Percentiles rank a stretch among this genome's conserved stretches.
Conservation (phyloP, 2,797 vertebrate genomes). For the Microcaecilia unicolor region DNA sequence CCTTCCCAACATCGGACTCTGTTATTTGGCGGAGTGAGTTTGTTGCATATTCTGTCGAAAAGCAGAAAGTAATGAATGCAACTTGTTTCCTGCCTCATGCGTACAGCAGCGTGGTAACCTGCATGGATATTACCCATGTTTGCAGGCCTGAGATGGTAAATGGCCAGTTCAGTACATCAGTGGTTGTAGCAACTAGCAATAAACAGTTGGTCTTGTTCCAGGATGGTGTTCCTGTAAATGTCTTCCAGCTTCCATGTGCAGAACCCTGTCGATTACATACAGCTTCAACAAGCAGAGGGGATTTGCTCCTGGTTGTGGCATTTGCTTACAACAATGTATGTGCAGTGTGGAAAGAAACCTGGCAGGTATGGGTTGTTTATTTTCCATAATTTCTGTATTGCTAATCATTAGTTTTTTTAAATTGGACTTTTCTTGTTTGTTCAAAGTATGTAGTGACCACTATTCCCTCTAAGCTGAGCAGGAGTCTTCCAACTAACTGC, state of each 20-base stretch:
- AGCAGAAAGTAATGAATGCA: slow-evolving; percentile 44
- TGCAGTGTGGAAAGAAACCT: slow-evolving; percentile 67
- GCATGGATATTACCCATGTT: slow-evolving; percentile 52
- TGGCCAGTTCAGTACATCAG: slow-evolving; percentile 40
- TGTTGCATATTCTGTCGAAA: slow-evolving; percentile 53
- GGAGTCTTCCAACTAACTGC: too few species aligned
- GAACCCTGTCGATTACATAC: slow-evolving; percentile 56
- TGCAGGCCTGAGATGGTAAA: slow-evolving; percentile 37
- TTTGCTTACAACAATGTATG: slow-evolving; percentile 65
- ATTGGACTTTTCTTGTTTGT: too few species aligned
- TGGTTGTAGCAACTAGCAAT: slow-evolving; percentile 60
- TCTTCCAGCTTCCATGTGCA: slow-evolving; percentile 72
- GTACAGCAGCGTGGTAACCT: slow-evolving; percentile 64
- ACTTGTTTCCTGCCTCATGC: slow-evolving; percentile 64
- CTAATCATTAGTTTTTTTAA: too few species aligned
- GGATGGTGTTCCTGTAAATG: slow-evolving; percentile 60
- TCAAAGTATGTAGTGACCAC: too few species aligned
- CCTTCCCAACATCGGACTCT: slow-evolving; percentile 22
- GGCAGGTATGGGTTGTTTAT: slow-evolving; percentile 60
- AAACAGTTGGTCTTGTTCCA: slow-evolving; percentile 78
- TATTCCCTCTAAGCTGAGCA: too few species aligned
- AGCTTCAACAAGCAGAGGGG: slow-evolving; percentile 50
- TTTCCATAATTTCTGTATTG: background rate
- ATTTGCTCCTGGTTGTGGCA: slow-evolving; percentile 57
- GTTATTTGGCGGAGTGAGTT: slow-evolving; percentile 39